These are phyloP conservation scores for Clarias pachynema DNA, from an alignment of 2,797 vertebrate genomes.

Conservation along the genomic window DNA sequence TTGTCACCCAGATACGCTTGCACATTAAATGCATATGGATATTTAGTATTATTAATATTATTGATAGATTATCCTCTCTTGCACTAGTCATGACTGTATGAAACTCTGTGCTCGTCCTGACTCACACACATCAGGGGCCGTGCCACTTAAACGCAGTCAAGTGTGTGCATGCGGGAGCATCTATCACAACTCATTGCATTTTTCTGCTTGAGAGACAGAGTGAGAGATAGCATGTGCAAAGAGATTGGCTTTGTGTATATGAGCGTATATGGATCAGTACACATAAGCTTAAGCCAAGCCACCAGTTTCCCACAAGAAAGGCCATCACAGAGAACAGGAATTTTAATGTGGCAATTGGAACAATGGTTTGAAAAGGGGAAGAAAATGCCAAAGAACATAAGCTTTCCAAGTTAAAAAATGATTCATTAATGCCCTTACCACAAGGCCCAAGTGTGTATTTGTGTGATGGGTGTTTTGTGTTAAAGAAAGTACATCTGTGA, in stretches of 20 bases:
- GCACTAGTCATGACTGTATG: conserved; percentile 7
- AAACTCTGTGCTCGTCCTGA: conserved; percentile 22
- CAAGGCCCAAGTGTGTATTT: conserved; percentile 59
- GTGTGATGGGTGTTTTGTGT: conserved; percentile 42
- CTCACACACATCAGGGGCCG: conserved; percentile 15
- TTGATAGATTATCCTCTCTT: neutral
- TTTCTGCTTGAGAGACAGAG: conserved; percentile 11
- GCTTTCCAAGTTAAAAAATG: conserved; percentile 69
- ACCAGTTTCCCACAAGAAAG: conserved; percentile 77
- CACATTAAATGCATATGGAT: neutral
- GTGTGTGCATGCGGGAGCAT: conserved; percentile 53
- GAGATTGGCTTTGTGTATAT: conserved; percentile 33
- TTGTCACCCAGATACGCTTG: neutral
- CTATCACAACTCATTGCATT: conserved; percentile 58
- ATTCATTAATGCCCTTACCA: conserved; percentile 77
- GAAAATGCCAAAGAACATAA: conserved; percentile 72
- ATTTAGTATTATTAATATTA: neutral
- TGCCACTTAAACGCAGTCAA: conserved; percentile 21
- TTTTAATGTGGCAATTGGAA: conserved; percentile 79
- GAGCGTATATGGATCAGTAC: conserved; percentile 69
- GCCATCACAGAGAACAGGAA: conserved; percentile 71
- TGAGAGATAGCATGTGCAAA: conserved; percentile 35
- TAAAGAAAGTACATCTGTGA: conserved; percentile 44
- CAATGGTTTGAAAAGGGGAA: conserved; percentile 77
- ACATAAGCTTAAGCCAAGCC: conserved; percentile 75